Evolutionary conservation across 2,888 invertebrate genomes (phyloP).

Genomic region (Steinernema hermaphroditum): DNA sequence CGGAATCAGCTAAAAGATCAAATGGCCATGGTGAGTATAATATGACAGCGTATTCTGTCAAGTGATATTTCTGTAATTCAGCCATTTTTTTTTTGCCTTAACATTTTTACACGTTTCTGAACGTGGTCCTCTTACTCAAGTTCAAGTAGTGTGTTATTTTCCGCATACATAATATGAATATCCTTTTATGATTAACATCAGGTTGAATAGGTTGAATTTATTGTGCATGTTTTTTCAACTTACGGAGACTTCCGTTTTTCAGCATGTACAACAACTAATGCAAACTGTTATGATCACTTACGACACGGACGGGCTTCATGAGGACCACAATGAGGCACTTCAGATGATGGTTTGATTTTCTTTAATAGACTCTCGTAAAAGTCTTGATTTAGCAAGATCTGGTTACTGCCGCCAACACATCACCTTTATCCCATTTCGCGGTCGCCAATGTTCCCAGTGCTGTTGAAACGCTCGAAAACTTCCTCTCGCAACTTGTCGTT

Average conservation of each 20-base stretch:
- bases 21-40: not conserved
- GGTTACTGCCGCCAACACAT: not conserved
- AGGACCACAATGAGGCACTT: not conserved
- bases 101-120: too few species aligned
- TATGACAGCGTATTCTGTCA: too few species aligned
- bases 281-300: conserved; percentile 1
- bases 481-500: not conserved
- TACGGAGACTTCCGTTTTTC: too few species aligned
- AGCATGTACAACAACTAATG: conserved; percentile 24
- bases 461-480: not conserved
- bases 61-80: too few species aligned
- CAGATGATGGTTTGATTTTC: not conserved
- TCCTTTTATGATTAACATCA: too few species aligned
- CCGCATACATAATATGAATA: too few species aligned
- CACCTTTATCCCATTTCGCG: conserved; percentile 2
- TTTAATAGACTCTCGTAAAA: not conserved
- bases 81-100: too few species aligned
- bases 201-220: too few species aligned
- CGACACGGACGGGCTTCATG: not conserved
- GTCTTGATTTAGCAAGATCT: not conserved
- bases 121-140: too few species aligned
- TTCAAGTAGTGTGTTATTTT: too few species aligned
- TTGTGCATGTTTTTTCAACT: too few species aligned
- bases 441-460: not conserved
- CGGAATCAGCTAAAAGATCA: not conserved